Base-by-base conservation (phyloP, 2,888 invertebrate genomes). In the Lysandra bellargus region DNA sequence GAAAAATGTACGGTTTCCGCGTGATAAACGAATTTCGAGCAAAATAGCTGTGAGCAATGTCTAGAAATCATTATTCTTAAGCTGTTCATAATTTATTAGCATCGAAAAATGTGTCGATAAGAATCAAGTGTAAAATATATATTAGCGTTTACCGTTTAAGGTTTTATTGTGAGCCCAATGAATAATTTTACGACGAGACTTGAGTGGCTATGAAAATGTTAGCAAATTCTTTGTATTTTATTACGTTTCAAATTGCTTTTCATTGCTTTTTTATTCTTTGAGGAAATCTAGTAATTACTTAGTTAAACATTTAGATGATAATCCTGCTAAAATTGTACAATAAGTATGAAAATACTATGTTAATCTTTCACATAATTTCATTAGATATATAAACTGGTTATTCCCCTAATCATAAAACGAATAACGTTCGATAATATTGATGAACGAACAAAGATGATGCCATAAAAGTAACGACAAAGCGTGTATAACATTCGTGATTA, bases 401-500 rank as follows among this genome's bases (percentile, higher is more conserved):
- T 33, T 37, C 2, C 2, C 14, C 7, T 5, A 14, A 69, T 69
- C 33, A 69, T 5, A 69, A 69, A 33, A 69, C 33, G 23, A 69
- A 33, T 37, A 33, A 23, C 30, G 12, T 9, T 33, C 33, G 69
- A 69, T 37, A 37, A 69, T 69, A 69, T 69, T 69, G 44, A 44
- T 44, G 17, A 44, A 74, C 40, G 44, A 44, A 23, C 44, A 74
- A 44, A n/a, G 23, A 74, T 44, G 40, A 74, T 44, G 17, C 23
- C 12, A 76, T 76, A 84, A 82, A 83, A 83, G 87, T 87, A 86
- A 87, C 88, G 89, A 88, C 90, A 90, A 89, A 90, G 89, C 88
- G 90, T 88, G 89, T 90, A 90, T 88, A 89, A 90, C 91, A 91
- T 92, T 88, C 88, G 89, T 91, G 92, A 94, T 94, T 94, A 94